Evolutionary conservation across 2,113 vertebrate species (phyloP).

Genomic region (Antennarius striatus): DNA sequence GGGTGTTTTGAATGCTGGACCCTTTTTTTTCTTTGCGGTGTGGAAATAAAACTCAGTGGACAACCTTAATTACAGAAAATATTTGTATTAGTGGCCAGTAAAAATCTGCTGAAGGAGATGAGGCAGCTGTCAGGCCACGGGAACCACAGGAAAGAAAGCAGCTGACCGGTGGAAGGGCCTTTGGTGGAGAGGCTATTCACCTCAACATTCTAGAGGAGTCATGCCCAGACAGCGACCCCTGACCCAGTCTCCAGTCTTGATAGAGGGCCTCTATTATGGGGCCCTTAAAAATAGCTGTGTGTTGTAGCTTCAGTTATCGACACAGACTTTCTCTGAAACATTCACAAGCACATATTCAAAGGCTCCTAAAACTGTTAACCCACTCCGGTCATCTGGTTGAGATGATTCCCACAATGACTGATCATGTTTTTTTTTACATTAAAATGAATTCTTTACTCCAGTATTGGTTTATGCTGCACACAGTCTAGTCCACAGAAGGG

Average conservation of each 20-base stretch:
- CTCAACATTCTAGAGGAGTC: background rate
- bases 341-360: too few species aligned
- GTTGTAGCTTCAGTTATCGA: too few species aligned
- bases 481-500: background rate
- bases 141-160: constrained; percentile 44
- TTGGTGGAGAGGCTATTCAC: constrained; percentile 30
- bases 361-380: too few species aligned
- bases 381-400: too few species aligned
- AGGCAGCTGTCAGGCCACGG: constrained; percentile 35
- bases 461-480: too few species aligned
- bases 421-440: too few species aligned
- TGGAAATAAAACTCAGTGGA: constrained; percentile 16
- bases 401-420: too few species aligned
- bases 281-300: too few species aligned
- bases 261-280: background rate
- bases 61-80: constrained; percentile 22
- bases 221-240: constrained; percentile 28
- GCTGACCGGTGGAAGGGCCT: constrained; percentile 44
- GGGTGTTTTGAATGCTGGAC: constrained; percentile 15
- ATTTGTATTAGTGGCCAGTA: constrained; percentile 39
- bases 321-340: too few species aligned
- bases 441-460: too few species aligned
- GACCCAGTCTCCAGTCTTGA: background rate
- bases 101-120: constrained; percentile 34
- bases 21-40: constrained; percentile 9